Conservation (phyloP, 30 jellyfish, hydroid and myxozoan genomes). For the Hydractinia symbiolongicarpus region DNA sequence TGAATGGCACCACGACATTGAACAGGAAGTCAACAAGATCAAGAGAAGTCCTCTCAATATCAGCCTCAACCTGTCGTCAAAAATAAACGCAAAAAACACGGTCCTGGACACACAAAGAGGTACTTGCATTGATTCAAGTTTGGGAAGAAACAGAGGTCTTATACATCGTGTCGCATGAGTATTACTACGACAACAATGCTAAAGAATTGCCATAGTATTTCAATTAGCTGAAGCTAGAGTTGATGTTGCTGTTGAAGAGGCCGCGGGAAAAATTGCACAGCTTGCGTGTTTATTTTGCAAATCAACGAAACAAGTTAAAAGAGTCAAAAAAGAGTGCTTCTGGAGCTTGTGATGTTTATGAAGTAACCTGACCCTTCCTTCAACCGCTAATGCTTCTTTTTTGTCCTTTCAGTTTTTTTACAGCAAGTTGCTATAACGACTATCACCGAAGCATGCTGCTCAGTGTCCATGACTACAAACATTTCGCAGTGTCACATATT, state of each 20-base stretch:
- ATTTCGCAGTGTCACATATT: too few species aligned
- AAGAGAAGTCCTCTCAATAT: too few species aligned
- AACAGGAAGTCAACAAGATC: too few species aligned
- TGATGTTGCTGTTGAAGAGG: neutral
- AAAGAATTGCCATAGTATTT: neutral
- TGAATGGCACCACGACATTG: too few species aligned
- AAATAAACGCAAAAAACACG: neutral
- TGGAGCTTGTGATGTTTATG: neutral
- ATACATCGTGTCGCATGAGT: neutral
- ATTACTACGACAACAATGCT: conserved; percentile 2
- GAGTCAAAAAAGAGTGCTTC: neutral
- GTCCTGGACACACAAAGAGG: neutral
- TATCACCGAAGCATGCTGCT: too few species aligned
- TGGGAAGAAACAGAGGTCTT: neutral
- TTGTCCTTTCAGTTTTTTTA: too few species aligned
- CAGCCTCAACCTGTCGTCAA: neutral
- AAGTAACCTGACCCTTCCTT: neutral
- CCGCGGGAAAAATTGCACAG: neutral
- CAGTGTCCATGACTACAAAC: too few species aligned
- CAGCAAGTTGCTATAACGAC: too few species aligned
- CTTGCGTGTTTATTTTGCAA: neutral
- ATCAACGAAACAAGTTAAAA: neutral
- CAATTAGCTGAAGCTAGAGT: neutral
- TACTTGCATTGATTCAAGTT: neutral
- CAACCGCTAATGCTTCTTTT: neutral